Conservation (phyloP, 1,140 invertebrate species). For the Holotrichia oblita region DNA sequence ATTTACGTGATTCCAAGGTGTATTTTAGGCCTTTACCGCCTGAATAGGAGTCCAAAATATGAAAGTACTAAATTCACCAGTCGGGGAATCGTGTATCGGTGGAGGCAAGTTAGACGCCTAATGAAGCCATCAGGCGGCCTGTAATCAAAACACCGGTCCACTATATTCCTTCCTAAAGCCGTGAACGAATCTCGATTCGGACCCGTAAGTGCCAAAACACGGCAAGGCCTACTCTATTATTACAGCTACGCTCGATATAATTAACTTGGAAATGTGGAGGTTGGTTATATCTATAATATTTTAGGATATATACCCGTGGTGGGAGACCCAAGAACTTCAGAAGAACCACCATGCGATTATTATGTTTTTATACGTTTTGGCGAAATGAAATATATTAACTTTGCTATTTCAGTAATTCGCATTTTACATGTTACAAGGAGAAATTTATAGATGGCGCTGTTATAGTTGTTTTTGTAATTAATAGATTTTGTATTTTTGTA, state of each 20-base stretch:
- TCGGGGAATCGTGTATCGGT: slow-evolving; percentile 7
- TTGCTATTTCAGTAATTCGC: neutral
- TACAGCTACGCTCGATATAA: slow-evolving; percentile 43
- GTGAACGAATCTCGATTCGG: slow-evolving; percentile 24
- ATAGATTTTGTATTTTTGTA: too few relatives aligned
- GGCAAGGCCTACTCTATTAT: slow-evolving; percentile 42
- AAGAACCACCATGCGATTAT: slow-evolving; percentile 14
- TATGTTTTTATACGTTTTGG: neutral
- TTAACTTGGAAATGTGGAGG: slow-evolving; percentile 44
- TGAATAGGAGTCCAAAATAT: neutral
- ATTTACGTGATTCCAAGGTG: neutral
- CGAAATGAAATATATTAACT: neutral
- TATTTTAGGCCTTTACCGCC: neutral
- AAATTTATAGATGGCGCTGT: too few relatives aligned
- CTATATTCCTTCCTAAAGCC: slow-evolving; percentile 45
- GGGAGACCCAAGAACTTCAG: neutral
- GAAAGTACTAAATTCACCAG: slow-evolving; percentile 32
- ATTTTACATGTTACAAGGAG: neutral
- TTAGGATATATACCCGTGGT: neutral
- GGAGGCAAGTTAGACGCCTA: slow-evolving; percentile 42
- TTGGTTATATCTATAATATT: slow-evolving; percentile 29
- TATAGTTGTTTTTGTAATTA: too few relatives aligned
- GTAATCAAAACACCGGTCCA: slow-evolving; percentile 51
- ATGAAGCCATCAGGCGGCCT: slow-evolving; percentile 52
- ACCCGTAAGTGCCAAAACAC: slow-evolving; percentile 44